Evolutionary conservation across 2,888 invertebrate genomes (phyloP).

Genomic region (Sphaerophoria taeniata): DNA sequence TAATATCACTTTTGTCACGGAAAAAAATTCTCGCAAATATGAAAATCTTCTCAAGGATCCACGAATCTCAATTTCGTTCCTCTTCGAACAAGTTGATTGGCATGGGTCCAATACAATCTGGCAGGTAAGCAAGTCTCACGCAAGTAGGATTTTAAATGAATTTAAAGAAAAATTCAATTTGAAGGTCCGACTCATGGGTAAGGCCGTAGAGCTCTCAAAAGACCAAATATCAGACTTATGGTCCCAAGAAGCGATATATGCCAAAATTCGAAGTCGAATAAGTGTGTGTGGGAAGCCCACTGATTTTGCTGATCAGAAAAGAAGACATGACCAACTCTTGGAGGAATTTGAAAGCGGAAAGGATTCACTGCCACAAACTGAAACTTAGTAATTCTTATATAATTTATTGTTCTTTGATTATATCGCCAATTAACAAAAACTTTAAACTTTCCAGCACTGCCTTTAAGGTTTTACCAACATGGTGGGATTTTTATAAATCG

Average conservation of each 20-base stretch:
- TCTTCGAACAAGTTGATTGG: slow-evolving; percentile 51
- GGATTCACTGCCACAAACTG: slow-evolving; percentile 76
- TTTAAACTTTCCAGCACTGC: slow-evolving; percentile 80
- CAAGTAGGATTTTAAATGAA: not conserved
- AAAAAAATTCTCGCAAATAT: slow-evolving; percentile 79
- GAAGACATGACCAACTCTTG: slow-evolving; percentile 77
- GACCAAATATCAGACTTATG: slow-evolving; percentile 76
- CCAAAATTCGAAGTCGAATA: slow-evolving; percentile 79
- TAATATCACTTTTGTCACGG: slow-evolving; percentile 78
- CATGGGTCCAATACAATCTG: slow-evolving; percentile 26
- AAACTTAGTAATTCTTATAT: slow-evolving; percentile 77
- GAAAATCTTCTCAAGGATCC: slow-evolving; percentile 78
- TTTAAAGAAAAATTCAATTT: not conserved
- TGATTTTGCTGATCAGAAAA: slow-evolving; percentile 75
- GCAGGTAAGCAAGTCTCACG: slow-evolving; percentile 27
- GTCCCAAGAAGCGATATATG: slow-evolving; percentile 77
- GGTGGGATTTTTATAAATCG: slow-evolving; percentile 80
- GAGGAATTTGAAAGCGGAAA: slow-evolving; percentile 72
- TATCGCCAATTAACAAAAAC: too few species aligned
- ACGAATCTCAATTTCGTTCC: slow-evolving; percentile 77
- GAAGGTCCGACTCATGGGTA: slow-evolving; percentile 79
- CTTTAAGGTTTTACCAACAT: slow-evolving; percentile 78
- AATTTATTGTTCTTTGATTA: not conserved
- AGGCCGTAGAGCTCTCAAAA: slow-evolving; percentile 77
- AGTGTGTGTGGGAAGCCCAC: slow-evolving; percentile 79